Base-by-base conservation (phyloP, 1,140 invertebrate species). In the Colletes latitarsis region DNA sequence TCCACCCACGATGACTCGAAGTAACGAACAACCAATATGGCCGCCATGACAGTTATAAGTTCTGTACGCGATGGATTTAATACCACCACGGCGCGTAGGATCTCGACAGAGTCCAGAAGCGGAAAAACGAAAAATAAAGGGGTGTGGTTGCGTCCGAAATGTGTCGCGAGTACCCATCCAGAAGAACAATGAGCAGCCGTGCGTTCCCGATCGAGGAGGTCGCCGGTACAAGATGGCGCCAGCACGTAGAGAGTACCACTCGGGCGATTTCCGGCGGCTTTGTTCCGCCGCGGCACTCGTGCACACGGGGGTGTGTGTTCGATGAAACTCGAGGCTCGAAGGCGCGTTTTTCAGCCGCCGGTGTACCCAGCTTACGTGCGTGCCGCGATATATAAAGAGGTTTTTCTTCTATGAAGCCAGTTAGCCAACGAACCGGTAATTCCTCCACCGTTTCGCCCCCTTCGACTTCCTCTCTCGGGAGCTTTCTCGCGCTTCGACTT, bases 231-330 rank as follows among this genome's bases (percentile, higher is more conserved):
- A 87, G 82, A 87, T 87, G 85, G 85, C 85, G 85, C 77, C 77
- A 83, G 75, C 57, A 72, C 81, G 30, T 30, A 21, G 71, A 12
- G 60, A 87, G 85, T 74, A 86, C 84, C 85, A 86, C 85, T 87
- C 84, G 84, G 77, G 77, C 73, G 84, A 87, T 87, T 87, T 87
- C 85, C 81, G 85, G 82, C 73, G 73, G 77, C 84, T 87, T 86
- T 87, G 84, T 87, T 87, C 84, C 81, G 52, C 30, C 70, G 76
- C 81, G 70, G 81, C 80, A 82, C 74, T 83, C 77, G 53, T 83
- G 81, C 60, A 72, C 64, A 49, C 64, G 43, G 64, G 63, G 75
- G 71, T 66, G 76, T 64, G 76, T 64, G 72, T 86, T 87, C 84
- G 84, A 86, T 87, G 77, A 60, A 86, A 86, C 74, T 79, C 77